Conservation (phyloP, 2,797 vertebrate species). For the Enoplosus armatus region DNA sequence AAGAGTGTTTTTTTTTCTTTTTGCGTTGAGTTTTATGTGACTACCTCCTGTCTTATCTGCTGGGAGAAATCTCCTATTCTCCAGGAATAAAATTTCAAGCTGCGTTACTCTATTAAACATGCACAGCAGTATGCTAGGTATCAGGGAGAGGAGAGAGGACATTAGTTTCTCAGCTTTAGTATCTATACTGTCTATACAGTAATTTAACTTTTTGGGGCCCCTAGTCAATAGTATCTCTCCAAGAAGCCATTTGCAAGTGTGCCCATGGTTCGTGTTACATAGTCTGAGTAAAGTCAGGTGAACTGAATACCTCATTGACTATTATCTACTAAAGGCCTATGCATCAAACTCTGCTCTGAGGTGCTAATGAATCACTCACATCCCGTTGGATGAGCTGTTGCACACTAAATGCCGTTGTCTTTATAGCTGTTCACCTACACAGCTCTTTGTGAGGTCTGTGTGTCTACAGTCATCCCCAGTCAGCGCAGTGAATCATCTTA, state of each 20-base stretch:
- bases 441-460: slow-evolving; percentile 40
- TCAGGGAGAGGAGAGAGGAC: background rate
- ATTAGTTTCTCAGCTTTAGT: background rate
- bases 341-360: slow-evolving; percentile 38
- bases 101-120: background rate
- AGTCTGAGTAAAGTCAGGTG: background rate
- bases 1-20: no score
- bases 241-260: slow-evolving; percentile 21
- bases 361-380: slow-evolving; percentile 53
- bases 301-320: background rate
- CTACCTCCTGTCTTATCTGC: background rate
- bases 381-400: slow-evolving; percentile 6
- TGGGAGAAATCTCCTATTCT: background rate
- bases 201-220: background rate
- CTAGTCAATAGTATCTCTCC: background rate
- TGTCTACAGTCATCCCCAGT: slow-evolving; percentile 33
- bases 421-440: slow-evolving; percentile 26
- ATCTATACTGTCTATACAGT: no score
- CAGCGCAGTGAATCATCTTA: slow-evolving; percentile 53
- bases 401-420: slow-evolving; percentile 37
- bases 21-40: background rate
- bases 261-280: slow-evolving; percentile 11
- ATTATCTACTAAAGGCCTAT: slow-evolving; percentile 11
- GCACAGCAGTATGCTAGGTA: background rate
- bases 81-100: background rate